Evolutionary conservation across 2,113 vertebrate genomes (phyloP).

Genomic region (Leptosomus discolor): DNA sequence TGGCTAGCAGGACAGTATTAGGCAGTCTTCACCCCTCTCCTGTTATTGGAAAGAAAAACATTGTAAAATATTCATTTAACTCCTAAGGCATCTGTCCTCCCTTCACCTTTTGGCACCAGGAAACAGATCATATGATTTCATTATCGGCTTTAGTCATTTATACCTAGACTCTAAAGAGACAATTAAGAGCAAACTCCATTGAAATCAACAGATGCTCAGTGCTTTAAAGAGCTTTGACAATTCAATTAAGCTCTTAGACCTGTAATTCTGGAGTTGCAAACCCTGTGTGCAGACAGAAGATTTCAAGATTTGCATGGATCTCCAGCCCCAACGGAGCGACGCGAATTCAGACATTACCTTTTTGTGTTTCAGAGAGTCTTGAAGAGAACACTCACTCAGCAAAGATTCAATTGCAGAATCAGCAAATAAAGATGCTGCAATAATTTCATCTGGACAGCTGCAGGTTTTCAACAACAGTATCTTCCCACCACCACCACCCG

Average conservation of each 20-base stretch:
- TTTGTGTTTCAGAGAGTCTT: not conserved
- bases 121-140: not conserved
- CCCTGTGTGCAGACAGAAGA: not conserved
- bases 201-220: not conserved
- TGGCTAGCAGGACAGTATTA: not conserved
- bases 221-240: not conserved
- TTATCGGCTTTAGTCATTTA: not conserved
- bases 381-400: not conserved
- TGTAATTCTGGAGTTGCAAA: conserved; percentile 10
- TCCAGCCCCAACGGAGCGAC: not conserved
- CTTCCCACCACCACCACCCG: accelerated
- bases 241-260: not conserved
- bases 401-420: not conserved
- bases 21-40: not conserved
- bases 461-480: not conserved
- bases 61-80: not conserved
- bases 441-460: not conserved
- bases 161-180: not conserved
- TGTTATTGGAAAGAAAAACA: not conserved
- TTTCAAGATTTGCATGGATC: not conserved
- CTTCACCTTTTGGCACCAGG: not conserved
- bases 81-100: not conserved
- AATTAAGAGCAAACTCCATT: not conserved
- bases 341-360: not conserved
- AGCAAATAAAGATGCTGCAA: not conserved